Conservation (phyloP, 2,888 invertebrate genomes). For the Parascotia fuliginaria region DNA sequence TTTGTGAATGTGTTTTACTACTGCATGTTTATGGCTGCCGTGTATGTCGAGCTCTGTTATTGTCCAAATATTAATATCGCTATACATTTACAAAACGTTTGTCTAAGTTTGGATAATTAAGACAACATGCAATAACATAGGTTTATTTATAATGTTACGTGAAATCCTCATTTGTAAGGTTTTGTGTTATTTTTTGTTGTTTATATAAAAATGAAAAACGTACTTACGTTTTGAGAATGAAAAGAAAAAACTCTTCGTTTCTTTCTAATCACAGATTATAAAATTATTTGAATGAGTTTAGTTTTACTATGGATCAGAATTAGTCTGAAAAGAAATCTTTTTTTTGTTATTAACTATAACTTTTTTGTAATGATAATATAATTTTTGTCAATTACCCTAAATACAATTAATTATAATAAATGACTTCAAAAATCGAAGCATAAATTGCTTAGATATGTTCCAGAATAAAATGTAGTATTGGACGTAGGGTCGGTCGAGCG, state of each 20-base stretch:
- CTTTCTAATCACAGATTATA: too few relatives aligned
- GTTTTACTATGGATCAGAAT: too few relatives aligned
- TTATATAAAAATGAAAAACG: background rate
- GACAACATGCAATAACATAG: conserved; percentile 31
- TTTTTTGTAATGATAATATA: too few relatives aligned
- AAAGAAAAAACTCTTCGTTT: too few relatives aligned
- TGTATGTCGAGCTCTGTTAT: conserved; percentile 71
- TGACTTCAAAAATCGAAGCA: background rate
- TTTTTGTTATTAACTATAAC: too few relatives aligned
- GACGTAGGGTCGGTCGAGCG: conserved; percentile 74
- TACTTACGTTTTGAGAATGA: too few relatives aligned
- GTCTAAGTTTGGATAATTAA: conserved; percentile 29
- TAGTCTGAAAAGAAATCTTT: too few relatives aligned
- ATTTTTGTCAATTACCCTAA: background rate
- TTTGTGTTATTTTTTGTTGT: conserved; percentile 11
- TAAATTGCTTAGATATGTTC: conserved; percentile 4
- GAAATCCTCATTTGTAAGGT: conserved; percentile 18
- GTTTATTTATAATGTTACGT: conserved; percentile 12
- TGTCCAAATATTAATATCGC: conserved; percentile 52
- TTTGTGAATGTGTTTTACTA: conserved; percentile 76
- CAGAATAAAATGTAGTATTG: conserved; percentile 29
- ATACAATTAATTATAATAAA: background rate
- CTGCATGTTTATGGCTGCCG: conserved; percentile 78
- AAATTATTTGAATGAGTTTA: too few relatives aligned
- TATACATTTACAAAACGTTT: conserved; percentile 46